Base-by-base conservation (phyloP, 2,888 invertebrate species). In the Galerucella nymphaeae region DNA sequence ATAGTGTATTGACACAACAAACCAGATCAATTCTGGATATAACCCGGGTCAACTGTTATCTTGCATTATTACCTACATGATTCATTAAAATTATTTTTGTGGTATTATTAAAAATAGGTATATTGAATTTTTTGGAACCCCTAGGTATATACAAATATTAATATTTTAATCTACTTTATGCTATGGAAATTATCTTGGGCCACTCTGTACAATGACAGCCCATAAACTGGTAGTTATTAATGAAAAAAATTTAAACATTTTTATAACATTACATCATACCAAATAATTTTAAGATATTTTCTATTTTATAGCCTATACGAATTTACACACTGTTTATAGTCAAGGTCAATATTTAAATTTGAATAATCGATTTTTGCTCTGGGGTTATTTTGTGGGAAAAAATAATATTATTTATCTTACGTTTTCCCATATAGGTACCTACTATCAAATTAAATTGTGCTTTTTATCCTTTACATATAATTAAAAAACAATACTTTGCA, bases 291-390 rank as follows among this genome's bases (percentile, higher is more conserved):
- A 55, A 55, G 14, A 16, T 55, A 18, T 55, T 53, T 53, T 53
- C 16, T 14, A 53, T 53, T 55, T 55, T 55, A 55, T 55, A 18
- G 16, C 18, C 23, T 30, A n/a, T n/a, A 30, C 8, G 13, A 30
- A 58, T 58, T 23, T 58, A 58, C 30, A 58, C 30, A 58, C 23
- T 30, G 30, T 58, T 58, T 58, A 20, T 58, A 58, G 58, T 58
- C 30, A 58, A 58, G 58, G 58, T 58, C 23, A 58, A 11, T 9
- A 57, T 57, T 57, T 18, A 9, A 5, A 57, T 16, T 8, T 20
- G 13, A 9, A 57, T 13, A 18, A 57, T 16, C 13, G n/a, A 20
- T 55, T 16, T 16, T 16, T 2, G 10, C 18, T 10, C 10, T 55
- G 18, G 55, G 5, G 10, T 1, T 38, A 38, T 8, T 9, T 38